A percentile compares a stretch with the other conserved stretches of the same genome.
Conservation (phyloP, 2,888 invertebrate genomes). For the Euphydryas editha region DNA sequence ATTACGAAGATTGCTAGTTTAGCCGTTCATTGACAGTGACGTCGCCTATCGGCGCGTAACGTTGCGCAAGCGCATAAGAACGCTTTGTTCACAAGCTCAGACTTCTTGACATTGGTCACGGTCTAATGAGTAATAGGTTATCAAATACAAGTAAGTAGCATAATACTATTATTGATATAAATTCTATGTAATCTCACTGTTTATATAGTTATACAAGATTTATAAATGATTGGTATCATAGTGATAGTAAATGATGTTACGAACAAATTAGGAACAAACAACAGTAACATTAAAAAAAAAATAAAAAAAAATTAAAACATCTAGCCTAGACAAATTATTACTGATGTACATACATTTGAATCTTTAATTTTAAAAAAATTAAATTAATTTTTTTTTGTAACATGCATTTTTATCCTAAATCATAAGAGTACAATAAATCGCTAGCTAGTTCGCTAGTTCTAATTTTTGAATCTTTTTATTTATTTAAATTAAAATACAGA, state of each 20-base stretch:
- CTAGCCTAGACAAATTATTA: too few relatives aligned
- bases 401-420: too few relatives aligned
- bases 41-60: constrained; percentile 32
- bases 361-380: too few relatives aligned
- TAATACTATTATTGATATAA: constrained; percentile 12
- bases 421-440: too few relatives aligned
- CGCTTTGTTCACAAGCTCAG: constrained; percentile 48
- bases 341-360: too few relatives aligned
- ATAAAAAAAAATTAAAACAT: too few relatives aligned
- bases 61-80: constrained; percentile 61
- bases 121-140: constrained; percentile 39
- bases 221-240: neutral
- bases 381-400: too few relatives aligned
- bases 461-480: too few relatives aligned
- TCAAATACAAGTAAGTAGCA: constrained; percentile 24
- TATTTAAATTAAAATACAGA: too few relatives aligned
- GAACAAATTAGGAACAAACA: neutral
- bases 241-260: neutral
- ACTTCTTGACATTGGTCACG: constrained; percentile 59
- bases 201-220: neutral
- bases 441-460: too few relatives aligned
- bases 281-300: too few relatives aligned
- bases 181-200: constrained; percentile 11
- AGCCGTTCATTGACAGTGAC: constrained; percentile 9
- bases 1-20: neutral